phyloP scores from a whole-genome alignment of 2,113 vertebrate genomes.

The Nematolebias whitei region DNA sequence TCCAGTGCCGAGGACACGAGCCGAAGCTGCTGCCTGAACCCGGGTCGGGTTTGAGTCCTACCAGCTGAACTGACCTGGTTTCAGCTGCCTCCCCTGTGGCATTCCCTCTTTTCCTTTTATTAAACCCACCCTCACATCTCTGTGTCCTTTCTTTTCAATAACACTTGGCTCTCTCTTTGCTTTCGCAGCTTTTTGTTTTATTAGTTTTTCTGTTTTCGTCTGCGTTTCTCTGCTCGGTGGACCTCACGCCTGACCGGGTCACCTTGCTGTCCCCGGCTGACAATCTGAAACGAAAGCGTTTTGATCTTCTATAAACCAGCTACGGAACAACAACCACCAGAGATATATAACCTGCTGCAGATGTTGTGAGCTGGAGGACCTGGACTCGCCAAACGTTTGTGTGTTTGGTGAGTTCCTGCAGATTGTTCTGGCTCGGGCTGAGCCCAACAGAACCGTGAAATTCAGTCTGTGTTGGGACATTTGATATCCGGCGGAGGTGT shows the following conservation, averaged over 20 bases:
- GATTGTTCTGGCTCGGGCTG: background rate
- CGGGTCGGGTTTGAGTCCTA: background rate
- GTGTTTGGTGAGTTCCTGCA: background rate
- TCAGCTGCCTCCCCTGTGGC: constrained; percentile 22
- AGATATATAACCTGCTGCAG: background rate
- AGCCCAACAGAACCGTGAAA: background rate
- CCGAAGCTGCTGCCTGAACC: too few relatives aligned
- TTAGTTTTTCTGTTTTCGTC: background rate
- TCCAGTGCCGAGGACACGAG: too few relatives aligned
- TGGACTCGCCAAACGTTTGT: background rate
- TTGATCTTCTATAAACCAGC: constrained; percentile 8
- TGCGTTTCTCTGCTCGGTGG: constrained; percentile 8
- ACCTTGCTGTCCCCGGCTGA: constrained; percentile 10
- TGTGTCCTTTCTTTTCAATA: constrained; percentile 2
- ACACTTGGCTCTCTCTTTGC: background rate
- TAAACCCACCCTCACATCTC: background rate
- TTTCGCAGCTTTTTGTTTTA: constrained; percentile 1
- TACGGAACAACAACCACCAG: background rate
- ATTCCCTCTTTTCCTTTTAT: constrained; percentile 11
- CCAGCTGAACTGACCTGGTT: constrained; percentile 32
- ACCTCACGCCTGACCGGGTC: constrained; percentile 21
- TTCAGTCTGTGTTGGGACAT: background rate
- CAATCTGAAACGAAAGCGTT: constrained; percentile 20
- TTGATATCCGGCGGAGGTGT: background rate
- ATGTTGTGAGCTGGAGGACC: background rate